Evolutionary conservation across 2,888 invertebrate species (phyloP).

Genomic region (Lutraria lutraria): DNA sequence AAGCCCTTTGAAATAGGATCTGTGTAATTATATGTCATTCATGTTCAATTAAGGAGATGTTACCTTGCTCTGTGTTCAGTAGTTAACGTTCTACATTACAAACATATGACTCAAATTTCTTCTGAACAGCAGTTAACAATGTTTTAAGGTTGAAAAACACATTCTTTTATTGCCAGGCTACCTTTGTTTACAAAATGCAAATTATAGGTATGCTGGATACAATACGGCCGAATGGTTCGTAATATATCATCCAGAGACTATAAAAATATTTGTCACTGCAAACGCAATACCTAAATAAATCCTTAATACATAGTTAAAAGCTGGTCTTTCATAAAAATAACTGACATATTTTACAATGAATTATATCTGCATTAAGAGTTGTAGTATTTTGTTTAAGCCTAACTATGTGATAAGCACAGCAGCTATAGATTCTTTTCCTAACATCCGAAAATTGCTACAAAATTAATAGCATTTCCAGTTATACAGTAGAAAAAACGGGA

Average conservation of each 20-base stretch:
- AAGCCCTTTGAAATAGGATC: conserved; percentile 74
- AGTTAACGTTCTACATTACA: conserved; percentile 64
- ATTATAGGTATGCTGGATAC: conserved; percentile 58
- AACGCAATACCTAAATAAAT: not conserved
- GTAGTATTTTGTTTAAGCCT: conserved; percentile 8
- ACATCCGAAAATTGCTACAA: not conserved
- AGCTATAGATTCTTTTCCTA: not conserved
- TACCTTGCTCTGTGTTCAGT: conserved; percentile 54
- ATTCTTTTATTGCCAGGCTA: conserved; percentile 58
- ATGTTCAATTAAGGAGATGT: conserved; percentile 71
- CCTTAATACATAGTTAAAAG: not conserved
- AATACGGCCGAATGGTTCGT: conserved; percentile 31
- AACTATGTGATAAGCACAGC: not conserved
- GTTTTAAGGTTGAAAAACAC: conserved; percentile 56
- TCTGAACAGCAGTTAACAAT: conserved; percentile 58
- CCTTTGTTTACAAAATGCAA: conserved; percentile 62
- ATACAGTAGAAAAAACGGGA: not conserved
- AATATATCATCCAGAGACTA: conserved; percentile 53
- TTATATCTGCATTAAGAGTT: not conserved
- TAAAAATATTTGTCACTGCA: conserved; percentile 47
- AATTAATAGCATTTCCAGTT: conserved; percentile 41
- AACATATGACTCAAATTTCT: conserved; percentile 62
- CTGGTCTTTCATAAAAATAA: not conserved
- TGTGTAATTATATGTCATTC: conserved; percentile 72
- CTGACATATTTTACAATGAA: not conserved